Evolutionary conservation across 2,113 vertebrate species (phyloP).

Genomic region (Crotalus tigris): DNA sequence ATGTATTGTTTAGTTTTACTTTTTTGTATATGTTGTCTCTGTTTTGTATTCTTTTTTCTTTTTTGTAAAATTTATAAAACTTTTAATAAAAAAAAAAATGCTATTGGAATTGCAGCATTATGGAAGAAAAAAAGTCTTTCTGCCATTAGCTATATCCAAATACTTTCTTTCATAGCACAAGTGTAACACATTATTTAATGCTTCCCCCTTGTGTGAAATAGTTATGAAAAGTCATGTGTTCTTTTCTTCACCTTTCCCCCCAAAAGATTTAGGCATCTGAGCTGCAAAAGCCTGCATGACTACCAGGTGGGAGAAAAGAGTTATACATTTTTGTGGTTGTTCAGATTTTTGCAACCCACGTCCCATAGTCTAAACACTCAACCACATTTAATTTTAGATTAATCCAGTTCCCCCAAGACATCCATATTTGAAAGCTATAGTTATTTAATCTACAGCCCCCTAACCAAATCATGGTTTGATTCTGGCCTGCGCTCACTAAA

Average conservation of each 20-base stretch:
- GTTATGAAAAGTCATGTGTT: neutral
- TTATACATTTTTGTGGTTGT: neutral
- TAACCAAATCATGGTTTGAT: neutral
- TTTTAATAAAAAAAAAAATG: too few species aligned
- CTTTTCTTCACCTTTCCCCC: neutral
- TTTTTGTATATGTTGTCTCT: too few species aligned
- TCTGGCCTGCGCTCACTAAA: neutral
- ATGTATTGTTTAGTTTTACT: too few species aligned
- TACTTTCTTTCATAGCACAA: neutral
- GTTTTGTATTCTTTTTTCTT: too few species aligned
- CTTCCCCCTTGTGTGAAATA: neutral
- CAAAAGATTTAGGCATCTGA: neutral
- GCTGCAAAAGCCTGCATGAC: neutral
- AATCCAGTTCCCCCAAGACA: neutral
- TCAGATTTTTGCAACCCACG: neutral
- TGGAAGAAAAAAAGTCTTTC: neutral
- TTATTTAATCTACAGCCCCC: neutral
- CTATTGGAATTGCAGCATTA: neutral
- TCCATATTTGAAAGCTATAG: neutral
- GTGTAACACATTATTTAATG: neutral
- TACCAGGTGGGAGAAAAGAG: neutral
- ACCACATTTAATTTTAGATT: neutral
- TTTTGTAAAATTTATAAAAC: too few species aligned
- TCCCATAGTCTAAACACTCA: neutral
- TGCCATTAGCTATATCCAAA: neutral